phyloP scores from a whole-genome alignment of 2,888 invertebrate species.

The Nomada fucata region DNA sequence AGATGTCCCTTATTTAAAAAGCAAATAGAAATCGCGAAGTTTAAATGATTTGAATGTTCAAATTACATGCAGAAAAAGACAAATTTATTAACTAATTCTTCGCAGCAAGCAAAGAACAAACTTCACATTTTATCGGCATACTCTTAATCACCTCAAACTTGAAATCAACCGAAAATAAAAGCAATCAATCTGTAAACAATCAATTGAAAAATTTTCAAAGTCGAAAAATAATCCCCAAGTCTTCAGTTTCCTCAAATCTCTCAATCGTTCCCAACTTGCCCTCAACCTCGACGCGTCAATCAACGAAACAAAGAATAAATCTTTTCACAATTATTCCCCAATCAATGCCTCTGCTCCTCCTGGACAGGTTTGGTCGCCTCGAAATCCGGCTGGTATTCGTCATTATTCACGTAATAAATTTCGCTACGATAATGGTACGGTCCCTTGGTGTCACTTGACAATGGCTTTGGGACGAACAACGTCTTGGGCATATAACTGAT shows the following conservation, averaged over 20 bases:
- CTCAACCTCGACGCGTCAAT: constrained; percentile 9
- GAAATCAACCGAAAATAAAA: not conserved
- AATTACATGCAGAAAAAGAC: too few relatives aligned
- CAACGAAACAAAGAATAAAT: not conserved
- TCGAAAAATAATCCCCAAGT: not conserved
- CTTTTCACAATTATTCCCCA: not conserved
- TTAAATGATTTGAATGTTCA: too few relatives aligned
- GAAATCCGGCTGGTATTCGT: constrained; percentile 56
- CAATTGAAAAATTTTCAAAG: too few relatives aligned
- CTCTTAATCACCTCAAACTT: too few relatives aligned
- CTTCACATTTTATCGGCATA: too few relatives aligned
- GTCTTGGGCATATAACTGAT: constrained; percentile 78
- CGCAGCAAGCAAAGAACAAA: too few relatives aligned
- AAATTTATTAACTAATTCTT: too few relatives aligned
- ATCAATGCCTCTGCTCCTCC: constrained; percentile 61
- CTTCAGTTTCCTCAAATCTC: not conserved
- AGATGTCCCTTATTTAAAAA: too few relatives aligned
- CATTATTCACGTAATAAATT: constrained; percentile 76
- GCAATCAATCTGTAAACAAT: not conserved
- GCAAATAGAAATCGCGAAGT: too few relatives aligned
- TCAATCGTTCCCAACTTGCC: not conserved
- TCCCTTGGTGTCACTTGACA: constrained; percentile 73
- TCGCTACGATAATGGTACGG: constrained; percentile 77
- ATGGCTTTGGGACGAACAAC: constrained; percentile 78
- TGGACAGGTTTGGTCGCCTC: constrained; percentile 49